Conservation (phyloP, 2,113 vertebrate genomes). For the Calcarius ornatus region DNA sequence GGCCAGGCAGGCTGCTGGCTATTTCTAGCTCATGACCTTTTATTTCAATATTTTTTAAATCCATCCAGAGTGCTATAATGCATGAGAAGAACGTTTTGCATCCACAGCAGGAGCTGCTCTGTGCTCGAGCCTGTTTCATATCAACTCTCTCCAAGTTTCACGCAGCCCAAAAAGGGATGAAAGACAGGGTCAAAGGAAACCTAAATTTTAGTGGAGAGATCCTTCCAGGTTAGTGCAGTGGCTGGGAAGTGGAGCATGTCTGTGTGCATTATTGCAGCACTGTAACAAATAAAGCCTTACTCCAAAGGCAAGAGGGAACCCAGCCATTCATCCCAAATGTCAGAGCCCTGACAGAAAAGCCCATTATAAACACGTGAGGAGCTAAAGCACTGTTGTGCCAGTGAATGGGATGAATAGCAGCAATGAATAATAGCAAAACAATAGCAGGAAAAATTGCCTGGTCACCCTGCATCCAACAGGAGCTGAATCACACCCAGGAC, state of each 20-base stretch:
- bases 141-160: background rate
- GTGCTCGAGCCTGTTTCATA: rapidly evolving
- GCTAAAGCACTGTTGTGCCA: background rate
- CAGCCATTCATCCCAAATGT: background rate
- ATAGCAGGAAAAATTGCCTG: background rate
- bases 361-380: background rate
- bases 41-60: constrained; percentile 58
- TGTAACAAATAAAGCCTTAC: background rate
- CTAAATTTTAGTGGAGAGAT: background rate
- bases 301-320: background rate
- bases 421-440: constrained; percentile 27
- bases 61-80: background rate
- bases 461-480: background rate
- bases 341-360: background rate
- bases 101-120: background rate
- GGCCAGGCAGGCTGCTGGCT: background rate
- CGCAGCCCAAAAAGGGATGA: background rate
- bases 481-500: constrained; percentile 28
- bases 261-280: background rate
- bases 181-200: background rate
- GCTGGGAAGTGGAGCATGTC: background rate
- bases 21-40: constrained; percentile 39
- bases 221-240: background rate
- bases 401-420: constrained; percentile 13
- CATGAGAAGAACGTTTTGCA: background rate